These are phyloP conservation scores for Enoplosus armatus DNA, from an alignment of 2,797 vertebrate species.

Conservation along the genomic window DNA sequence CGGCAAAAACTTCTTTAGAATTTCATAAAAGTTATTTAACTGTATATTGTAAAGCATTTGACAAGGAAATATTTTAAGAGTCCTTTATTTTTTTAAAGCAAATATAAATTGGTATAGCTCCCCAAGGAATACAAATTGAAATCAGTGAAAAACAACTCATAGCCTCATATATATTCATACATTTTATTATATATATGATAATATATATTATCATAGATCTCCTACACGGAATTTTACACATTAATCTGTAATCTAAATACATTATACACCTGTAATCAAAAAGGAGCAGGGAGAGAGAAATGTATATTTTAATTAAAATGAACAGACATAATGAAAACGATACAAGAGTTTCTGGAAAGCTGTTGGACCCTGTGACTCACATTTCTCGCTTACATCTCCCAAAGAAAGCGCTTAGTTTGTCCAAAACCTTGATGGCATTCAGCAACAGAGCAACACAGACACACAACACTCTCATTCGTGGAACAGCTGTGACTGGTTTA, in stretches of 20 bases:
- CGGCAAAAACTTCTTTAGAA: slow-evolving; percentile 39
- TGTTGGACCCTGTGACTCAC: neutral
- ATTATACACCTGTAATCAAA: neutral
- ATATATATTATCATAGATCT: too few relatives aligned
- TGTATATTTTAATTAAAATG: too few relatives aligned
- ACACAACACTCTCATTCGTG: neutral
- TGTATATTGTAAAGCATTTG: slow-evolving; percentile 25
- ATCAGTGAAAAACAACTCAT: neutral
- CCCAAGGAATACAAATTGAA: neutral
- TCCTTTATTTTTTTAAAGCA: slow-evolving; percentile 6
- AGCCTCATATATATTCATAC: too few relatives aligned
- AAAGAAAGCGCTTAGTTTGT: slow-evolving; percentile 15
- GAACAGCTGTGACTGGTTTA: too few relatives aligned
- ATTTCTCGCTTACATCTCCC: neutral
- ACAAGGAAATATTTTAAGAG: slow-evolving; percentile 25
- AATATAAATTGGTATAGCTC: neutral
- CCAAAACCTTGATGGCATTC: slow-evolving; percentile 16
- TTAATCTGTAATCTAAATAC: neutral
- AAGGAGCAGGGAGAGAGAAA: neutral
- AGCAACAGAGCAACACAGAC: neutral
- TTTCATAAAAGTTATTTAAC: slow-evolving; percentile 25
- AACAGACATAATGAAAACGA: too few relatives aligned
- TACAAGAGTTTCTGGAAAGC: neutral
- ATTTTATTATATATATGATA: too few relatives aligned
- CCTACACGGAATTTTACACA: too few relatives aligned